Base-by-base conservation (phyloP, 2,113 vertebrate species). In the Machaerirhynchus nigripectus region DNA sequence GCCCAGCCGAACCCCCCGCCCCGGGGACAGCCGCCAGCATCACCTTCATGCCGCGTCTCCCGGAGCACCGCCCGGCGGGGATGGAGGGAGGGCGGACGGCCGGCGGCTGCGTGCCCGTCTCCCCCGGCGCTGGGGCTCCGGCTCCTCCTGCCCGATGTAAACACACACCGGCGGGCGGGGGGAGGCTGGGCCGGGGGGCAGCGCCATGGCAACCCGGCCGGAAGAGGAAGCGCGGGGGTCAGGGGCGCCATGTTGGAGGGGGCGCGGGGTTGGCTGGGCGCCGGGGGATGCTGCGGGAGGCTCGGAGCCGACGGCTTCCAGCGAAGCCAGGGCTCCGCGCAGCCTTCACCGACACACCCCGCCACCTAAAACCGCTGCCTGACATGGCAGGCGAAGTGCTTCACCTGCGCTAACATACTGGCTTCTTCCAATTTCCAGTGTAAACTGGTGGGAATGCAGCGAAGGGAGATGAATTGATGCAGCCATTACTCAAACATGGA, bases 1-100 rank as follows among this genome's bases (percentile, higher is more conserved):
- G 86, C 85, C 89, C 76, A 14, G 60, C 22, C 61, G 71, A 30
- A 4, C 42, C 53, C 78, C 63, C 68, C 76, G 37, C 26, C 37
- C 40, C 28, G 13, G 50, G 55, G 9, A 35, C 42, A 15, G 88
- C 83, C 68, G 23, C 68, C 86, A 80, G 87, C 90, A 94, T 94
- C 91, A 96, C 95, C 93, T 96, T 96, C 95, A 96, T 96, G 91
- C 83, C 86, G 91, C 89, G 89, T 74, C 74, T 87, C 91, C 89
- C 85, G 40, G 35, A 93, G 73, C 95, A 73, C 68, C 86, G 37
- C 85, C 89, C 93, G 74, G 40, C 40, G 52, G 79, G 35, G 78
- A 70, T 56, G 78, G 22, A 95, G 69, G 68, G 35, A 94, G 79
- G 31, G 49, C 57, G 44, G 60, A 42, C 61, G 59, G 47, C 33